Evolutionary conservation across 2,797 vertebrate genomes (phyloP).

Genomic region (Argentina silus): DNA sequence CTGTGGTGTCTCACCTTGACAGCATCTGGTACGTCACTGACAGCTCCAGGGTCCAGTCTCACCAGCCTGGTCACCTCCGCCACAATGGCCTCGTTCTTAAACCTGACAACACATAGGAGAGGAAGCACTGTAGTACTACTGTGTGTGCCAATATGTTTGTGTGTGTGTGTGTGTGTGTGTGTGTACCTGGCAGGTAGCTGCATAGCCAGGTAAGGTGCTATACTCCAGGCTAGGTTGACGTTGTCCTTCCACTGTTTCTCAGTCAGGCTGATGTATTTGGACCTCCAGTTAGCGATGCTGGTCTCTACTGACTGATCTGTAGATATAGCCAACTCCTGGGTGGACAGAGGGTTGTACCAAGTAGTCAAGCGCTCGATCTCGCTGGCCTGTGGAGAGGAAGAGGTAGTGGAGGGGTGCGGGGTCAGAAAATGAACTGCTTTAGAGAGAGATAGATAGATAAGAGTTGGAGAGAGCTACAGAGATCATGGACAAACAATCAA

Average conservation of each 20-base stretch:
- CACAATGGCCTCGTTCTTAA: constrained; percentile 97
- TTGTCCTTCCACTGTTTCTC: constrained; percentile 99
- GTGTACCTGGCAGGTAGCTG: constrained; percentile 89
- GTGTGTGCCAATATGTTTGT: neutral
- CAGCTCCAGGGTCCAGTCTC: constrained; percentile 91
- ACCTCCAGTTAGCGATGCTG: constrained; percentile 96
- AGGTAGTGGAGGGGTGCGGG: neutral
- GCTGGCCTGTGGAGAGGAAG: constrained; percentile 80
- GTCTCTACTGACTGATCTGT: constrained; percentile 92
- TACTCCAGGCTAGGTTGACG: constrained; percentile 95
- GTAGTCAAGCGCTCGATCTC: constrained; percentile 95
- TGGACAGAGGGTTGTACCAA: constrained; percentile 96
- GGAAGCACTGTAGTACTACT: neutral
- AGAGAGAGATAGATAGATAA: neutral
- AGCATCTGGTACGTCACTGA: constrained; percentile 93
- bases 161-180: neutral
- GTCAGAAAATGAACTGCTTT: too few species aligned
- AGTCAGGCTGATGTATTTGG: constrained; percentile 93
- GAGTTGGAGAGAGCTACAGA: too few species aligned
- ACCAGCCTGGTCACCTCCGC: constrained; percentile 95
- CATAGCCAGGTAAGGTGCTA: constrained; percentile 92
- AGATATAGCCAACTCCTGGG: constrained; percentile 87
- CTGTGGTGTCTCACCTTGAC: constrained; percentile 83
- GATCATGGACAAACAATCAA: neutral
- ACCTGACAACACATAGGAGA: constrained; percentile 71